Conservation (phyloP, 2,113 vertebrate species). For the Callospermophilus lateralis region DNA sequence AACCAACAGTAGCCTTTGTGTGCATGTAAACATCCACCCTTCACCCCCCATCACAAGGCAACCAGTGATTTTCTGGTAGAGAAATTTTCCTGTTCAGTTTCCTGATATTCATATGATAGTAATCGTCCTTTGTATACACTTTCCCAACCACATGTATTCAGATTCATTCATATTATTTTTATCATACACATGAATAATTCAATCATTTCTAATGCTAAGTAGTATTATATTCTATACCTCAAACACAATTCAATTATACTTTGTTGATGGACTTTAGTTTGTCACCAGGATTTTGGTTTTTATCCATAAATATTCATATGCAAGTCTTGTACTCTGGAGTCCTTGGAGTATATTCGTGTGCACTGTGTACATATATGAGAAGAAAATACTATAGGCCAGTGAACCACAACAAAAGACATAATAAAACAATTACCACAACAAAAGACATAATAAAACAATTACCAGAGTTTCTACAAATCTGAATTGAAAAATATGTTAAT, state of each 20-base stretch:
- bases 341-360: not conserved
- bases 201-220: not conserved
- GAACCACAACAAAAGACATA: not conserved
- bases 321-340: not conserved
- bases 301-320: not conserved
- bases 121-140: too few relatives aligned
- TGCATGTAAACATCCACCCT: too few relatives aligned
- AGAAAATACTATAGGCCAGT: not conserved
- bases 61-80: too few relatives aligned
- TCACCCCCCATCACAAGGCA: too few relatives aligned
- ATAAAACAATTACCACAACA: not conserved
- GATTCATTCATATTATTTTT: too few relatives aligned
- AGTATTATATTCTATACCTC: too few relatives aligned
- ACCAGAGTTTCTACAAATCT: not conserved
- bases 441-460: not conserved
- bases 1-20: too few relatives aligned
- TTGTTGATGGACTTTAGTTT: not conserved
- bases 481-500: not conserved
- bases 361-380: not conserved
- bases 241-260: not conserved
- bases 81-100: too few relatives aligned
- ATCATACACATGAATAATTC: not conserved
- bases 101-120: too few relatives aligned
- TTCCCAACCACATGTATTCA: too few relatives aligned
- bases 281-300: not conserved